Conservation (phyloP, 2,888 invertebrate genomes). For the Beris morrisii region DNA sequence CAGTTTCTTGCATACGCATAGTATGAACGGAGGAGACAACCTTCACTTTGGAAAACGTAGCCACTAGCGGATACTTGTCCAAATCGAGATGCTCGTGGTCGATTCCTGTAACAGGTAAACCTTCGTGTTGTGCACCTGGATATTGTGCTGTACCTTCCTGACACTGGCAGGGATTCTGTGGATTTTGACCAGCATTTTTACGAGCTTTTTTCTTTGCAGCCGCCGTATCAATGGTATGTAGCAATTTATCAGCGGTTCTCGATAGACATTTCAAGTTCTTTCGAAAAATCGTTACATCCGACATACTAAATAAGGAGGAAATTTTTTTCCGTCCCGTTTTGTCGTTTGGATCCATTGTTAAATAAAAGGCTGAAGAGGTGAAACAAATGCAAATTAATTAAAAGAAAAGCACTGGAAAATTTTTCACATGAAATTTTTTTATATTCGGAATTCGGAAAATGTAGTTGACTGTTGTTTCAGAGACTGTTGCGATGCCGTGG, state of each 20-base stretch:
- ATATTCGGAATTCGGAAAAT: too few relatives aligned
- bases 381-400: neutral
- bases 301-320: neutral
- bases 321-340: neutral
- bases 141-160: neutral
- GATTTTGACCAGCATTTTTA: neutral
- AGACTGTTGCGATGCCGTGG: too few relatives aligned
- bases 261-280: conserved; percentile 1
- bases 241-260: conserved; percentile 2
- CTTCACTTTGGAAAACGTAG: neutral
- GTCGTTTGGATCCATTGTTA: too few relatives aligned
- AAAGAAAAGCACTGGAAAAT: conserved; percentile 11
- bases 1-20: neutral
- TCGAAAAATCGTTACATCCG: neutral
- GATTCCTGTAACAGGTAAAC: too few relatives aligned
- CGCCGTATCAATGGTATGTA: neutral
- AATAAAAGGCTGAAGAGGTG: too few relatives aligned
- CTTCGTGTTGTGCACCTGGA: neutral
- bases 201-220: neutral
- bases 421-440: conserved; percentile 13
- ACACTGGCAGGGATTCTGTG: neutral
- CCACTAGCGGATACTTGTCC: too few relatives aligned
- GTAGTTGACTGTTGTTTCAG: too few relatives aligned
- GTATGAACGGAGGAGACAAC: neutral
- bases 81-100: too few relatives aligned